A percentile compares a stretch with the other conserved stretches of the same genome.
These are phyloP conservation scores for Rhamnusium bicolor DNA, from an alignment of 2,888 invertebrate species.

Conservation along the genomic window DNA sequence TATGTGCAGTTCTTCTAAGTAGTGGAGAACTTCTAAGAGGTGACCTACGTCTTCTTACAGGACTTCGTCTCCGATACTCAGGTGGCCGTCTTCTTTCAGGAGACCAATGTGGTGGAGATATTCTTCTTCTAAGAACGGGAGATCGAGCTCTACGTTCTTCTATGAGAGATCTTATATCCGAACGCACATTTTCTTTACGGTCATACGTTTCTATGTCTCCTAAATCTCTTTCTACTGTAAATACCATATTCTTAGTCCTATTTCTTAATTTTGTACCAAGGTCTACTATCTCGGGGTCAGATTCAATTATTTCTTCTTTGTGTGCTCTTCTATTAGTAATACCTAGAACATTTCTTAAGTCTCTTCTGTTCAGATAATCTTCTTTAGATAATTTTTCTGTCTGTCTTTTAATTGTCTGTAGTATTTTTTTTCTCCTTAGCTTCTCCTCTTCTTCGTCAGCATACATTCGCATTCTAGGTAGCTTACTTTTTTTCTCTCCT, in stretches of 20 bases:
- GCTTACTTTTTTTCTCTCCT: conserved; percentile 51
- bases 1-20: conserved; percentile 9
- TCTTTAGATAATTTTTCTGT: conserved; percentile 62
- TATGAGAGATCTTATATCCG: conserved; percentile 43
- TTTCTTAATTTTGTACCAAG: conserved; percentile 62
- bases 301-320: conserved; percentile 25
- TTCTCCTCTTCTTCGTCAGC: conserved; percentile 89
- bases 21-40: conserved; percentile 31
- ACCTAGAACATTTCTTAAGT: conserved; percentile 60
- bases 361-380: conserved; percentile 51
- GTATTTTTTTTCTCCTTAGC: conserved; percentile 67
- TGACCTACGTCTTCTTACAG: conserved; percentile 27
- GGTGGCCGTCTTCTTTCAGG: conserved; percentile 19
- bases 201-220: conserved; percentile 29
- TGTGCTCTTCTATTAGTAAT: conserved; percentile 49
- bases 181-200: conserved; percentile 42
- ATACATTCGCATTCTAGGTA: conserved; percentile 88
- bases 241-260: conserved; percentile 60
- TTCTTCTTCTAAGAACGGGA: conserved; percentile 36
- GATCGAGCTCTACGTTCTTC: conserved; percentile 31
- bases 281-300: conserved; percentile 53
- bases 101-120: conserved; percentile 14
- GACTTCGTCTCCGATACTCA: conserved; percentile 22
- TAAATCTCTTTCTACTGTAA: conserved; percentile 56
- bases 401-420: conserved; percentile 65